phyloP scores from a whole-genome alignment of 2,797 vertebrate genomes.

The Ptychobarbus kaznakovi region DNA sequence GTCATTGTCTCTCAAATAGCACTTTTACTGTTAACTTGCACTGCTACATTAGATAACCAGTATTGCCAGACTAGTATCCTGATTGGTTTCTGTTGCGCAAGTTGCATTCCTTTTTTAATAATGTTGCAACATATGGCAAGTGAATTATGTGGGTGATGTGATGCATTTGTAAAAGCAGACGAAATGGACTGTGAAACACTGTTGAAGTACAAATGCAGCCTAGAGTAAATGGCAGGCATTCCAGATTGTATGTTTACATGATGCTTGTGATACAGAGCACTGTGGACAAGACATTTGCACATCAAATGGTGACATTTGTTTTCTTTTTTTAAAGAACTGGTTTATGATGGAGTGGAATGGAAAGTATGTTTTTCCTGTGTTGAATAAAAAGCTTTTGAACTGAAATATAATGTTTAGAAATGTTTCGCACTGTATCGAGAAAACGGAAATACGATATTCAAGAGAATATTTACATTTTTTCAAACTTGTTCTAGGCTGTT shows the following conservation, averaged over 20 bases:
- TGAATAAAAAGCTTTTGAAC: constrained; percentile 78
- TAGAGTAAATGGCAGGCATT: constrained; percentile 48
- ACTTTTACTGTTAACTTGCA: constrained; percentile 70
- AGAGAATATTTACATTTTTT: background rate
- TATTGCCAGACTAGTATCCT: constrained; percentile 33
- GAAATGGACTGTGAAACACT: background rate
- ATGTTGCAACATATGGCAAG: constrained; percentile 35
- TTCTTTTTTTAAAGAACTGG: constrained; percentile 68
- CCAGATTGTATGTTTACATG: constrained; percentile 69
- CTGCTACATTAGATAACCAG: constrained; percentile 58
- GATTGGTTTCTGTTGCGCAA: constrained; percentile 46
- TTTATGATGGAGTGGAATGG: constrained; percentile 62
- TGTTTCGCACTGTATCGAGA: background rate
- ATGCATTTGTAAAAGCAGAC: constrained; percentile 24
- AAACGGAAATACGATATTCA: background rate
- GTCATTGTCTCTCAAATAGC: constrained; percentile 68
- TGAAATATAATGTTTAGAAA: constrained; percentile 24
- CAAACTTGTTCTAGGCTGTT: background rate
- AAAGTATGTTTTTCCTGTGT: constrained; percentile 74
- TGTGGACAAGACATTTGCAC: constrained; percentile 75
- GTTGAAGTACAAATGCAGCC: constrained; percentile 34
- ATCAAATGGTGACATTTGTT: constrained; percentile 61
- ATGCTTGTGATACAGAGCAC: constrained; percentile 70
- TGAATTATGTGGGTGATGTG: constrained; percentile 14
- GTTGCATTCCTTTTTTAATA: constrained; percentile 36